phyloP scores from a whole-genome alignment of 2,797 vertebrate genomes.

The Poecile montanus region DNA sequence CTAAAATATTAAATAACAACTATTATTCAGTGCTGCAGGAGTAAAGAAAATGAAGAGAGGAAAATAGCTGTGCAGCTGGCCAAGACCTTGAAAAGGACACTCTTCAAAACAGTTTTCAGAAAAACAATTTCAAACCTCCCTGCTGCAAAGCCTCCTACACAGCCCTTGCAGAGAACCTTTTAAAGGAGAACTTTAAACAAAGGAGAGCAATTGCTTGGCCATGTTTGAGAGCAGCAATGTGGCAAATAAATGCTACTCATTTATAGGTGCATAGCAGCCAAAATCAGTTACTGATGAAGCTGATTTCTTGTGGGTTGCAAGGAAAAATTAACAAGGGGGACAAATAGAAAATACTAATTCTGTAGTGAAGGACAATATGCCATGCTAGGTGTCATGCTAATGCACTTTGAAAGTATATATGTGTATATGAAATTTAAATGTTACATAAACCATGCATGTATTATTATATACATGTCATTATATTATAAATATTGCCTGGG shows the following conservation, averaged over 20 bases:
- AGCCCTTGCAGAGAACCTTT: constrained; percentile 40
- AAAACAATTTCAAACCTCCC: constrained; percentile 26
- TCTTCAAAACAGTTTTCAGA: constrained; percentile 13
- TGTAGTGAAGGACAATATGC: neutral
- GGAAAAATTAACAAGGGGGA: neutral
- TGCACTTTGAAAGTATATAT: neutral
- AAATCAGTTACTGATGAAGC: constrained; percentile 45
- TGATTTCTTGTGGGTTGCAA: constrained; percentile 32
- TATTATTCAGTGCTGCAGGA: neutral
- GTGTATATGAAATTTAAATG: neutral
- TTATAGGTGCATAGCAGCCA: constrained; percentile 41
- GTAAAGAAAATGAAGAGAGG: constrained; percentile 1
- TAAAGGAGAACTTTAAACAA: constrained; percentile 59
- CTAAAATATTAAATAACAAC: neutral
- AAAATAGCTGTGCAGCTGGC: constrained; percentile 41
- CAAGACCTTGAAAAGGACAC: constrained; percentile 41
- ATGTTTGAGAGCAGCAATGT: constrained; percentile 33
- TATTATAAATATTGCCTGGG: neutral
- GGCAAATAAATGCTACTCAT: constrained; percentile 38
- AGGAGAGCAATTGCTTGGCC: neutral
- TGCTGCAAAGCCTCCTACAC: constrained; percentile 57
- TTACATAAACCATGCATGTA: neutral
- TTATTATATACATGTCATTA: neutral
- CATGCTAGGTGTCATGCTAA: neutral
- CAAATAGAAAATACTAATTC: constrained; percentile 1